Base-by-base conservation (phyloP, 2,797 vertebrate species). In the Hoplostethus mediterraneus region DNA sequence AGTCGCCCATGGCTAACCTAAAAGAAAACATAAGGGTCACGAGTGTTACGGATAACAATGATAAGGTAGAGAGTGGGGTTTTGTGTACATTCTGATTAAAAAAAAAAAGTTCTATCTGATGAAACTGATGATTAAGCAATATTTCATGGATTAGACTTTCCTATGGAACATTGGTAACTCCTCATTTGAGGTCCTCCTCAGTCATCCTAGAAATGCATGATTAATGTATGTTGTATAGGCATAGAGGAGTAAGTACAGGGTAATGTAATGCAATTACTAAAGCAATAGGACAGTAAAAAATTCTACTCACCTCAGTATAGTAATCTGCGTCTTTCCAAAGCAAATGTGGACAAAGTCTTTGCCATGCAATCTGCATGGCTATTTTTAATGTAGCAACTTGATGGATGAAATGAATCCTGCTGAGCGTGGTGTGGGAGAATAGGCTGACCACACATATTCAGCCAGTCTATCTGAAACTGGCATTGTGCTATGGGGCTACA, bases 401-500 rank as follows among this genome's bases (percentile, higher is more conserved):
- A 36, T 65, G 60, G 77, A 78, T 60, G 65, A 77, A 72, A 70
- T 75, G 48, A 84, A 80, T 72, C 80, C 64, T 56, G 71, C 72
- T 58, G 69, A 60, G 65, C 1, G 38, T 45, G 64, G 49, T 42
- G 16, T 62, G 56, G 63, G 63, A 75, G 84, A 92, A 89, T 85
- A 69, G 90, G 82, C 90, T 90, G 86, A 88, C 81, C 80, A 67
- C 80, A 91, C 86, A 88, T 83, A 90, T 88, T 87, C 80, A 85
- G 75, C 82, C 69, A 64, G 62, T 89, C 77, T 67, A 86, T 90
- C 86, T 81, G 91, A 88, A 91, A 88, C 83, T 63, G 67, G 77
- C 83, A 89, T 90, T 93, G 90, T 90, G 82, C 81, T 79, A 68
- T 75, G 79, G 58, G 65, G 66, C 73, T 82, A 91, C 90, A 93